Base-by-base conservation (phyloP, 2,888 invertebrate species). In the Cabera pusaria region DNA sequence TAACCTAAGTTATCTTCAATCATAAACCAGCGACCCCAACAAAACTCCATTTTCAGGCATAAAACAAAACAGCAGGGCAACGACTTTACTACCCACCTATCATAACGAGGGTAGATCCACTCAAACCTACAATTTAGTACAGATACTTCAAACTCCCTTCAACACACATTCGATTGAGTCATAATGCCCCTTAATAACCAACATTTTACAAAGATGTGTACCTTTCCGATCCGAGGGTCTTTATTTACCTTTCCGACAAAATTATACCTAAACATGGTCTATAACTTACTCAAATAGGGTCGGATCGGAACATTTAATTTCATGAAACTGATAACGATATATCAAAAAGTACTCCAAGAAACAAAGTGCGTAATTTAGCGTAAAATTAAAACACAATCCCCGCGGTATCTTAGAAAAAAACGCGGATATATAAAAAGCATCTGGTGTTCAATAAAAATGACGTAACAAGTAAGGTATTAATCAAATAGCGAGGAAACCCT, bases 371-470 rank as follows among this genome's bases (percentile, higher is more conserved):
- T 75, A 83, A 81, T 82, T 68, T 49, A 51, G 70, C 81, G 75
- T 78, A 73, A 81, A 84, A 82, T 81, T 80, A 79, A 82, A 79
- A 72, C 67, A 58, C 66, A 57, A 71, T 71, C 70, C 66, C 66
- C 64, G 60, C 63, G 69, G 64, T 60, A 65, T 64, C 64, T 70
- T 50, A 59, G 44, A 62, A 64, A 71, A 76, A 79, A 78, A 79
- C 64, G 63, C 58, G 67, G 63, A 67, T 73, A 72, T 64, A 82
- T 82, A 84, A 84, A 84, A 80, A 72, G 75, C 83, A 84, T 82
- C 82, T 80, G 83, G 73, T 77, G 70, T 77, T 62, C 71, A 75
- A 77, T 76, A 75, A 74, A 72, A 72, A 53, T 66, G 61, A 67
- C 61, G 63, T 67, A 71, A 74, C 77, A 76, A 79, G 74, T 69